Evolutionary conservation across 2,113 vertebrate genomes (phyloP).

Genomic region (Clarias gariepinus): DNA sequence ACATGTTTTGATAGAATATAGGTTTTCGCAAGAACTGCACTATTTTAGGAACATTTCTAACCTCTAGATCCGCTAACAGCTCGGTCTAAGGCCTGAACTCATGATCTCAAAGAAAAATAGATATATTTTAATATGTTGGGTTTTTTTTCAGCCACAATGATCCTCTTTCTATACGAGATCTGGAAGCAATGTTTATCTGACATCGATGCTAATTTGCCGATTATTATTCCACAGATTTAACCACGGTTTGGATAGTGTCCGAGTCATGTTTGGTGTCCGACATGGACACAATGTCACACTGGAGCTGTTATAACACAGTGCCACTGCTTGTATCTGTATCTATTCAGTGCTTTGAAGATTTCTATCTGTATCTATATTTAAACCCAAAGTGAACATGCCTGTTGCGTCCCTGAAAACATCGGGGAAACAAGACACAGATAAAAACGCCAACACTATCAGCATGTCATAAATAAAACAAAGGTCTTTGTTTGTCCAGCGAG

Average conservation of each 20-base stretch:
- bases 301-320: not conserved
- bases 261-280: not conserved
- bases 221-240: not conserved
- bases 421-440: not conserved
- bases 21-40: not conserved
- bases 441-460: not conserved
- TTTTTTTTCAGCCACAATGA: not conserved
- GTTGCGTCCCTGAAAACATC: not conserved
- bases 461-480: not conserved
- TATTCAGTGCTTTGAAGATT: not conserved
- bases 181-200: not conserved
- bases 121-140: not conserved
- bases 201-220: not conserved
- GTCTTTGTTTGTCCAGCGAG: not conserved
- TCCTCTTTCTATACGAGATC: not conserved
- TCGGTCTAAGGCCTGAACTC: not conserved
- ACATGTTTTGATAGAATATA: not conserved
- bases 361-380: not conserved
- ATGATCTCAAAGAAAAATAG: not conserved
- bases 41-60: not conserved
- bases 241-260: not conserved
- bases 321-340: not conserved
- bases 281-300: not conserved
- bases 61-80: not conserved
- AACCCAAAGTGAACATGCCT: not conserved